These are phyloP conservation scores for Ornithoptera alexandrae DNA, from an alignment of 2,888 invertebrate species.

Conservation along the genomic window DNA sequence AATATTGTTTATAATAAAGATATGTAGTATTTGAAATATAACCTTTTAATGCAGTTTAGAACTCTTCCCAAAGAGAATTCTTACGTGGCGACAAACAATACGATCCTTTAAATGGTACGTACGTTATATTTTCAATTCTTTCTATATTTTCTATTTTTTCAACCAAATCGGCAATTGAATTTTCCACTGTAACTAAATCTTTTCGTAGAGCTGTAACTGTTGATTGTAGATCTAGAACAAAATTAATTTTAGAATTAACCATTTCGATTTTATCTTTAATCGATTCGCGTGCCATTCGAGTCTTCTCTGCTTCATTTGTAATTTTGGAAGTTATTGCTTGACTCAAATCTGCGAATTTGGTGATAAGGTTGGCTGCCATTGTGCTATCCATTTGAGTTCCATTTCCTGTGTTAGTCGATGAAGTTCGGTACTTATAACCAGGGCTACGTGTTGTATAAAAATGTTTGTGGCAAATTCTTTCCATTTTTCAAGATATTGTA, in stretches of 20 bases:
- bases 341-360: constrained; percentile 56
- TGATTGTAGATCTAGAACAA: constrained; percentile 54
- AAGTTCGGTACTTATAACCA: constrained; percentile 66
- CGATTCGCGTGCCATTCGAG: constrained; percentile 46
- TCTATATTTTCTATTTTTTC: constrained; percentile 54
- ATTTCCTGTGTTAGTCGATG: constrained; percentile 65
- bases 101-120: constrained; percentile 4
- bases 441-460: constrained; percentile 61
- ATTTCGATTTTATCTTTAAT: constrained; percentile 53
- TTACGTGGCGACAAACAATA: constrained; percentile 42
- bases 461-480: constrained; percentile 58
- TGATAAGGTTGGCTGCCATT: constrained; percentile 50
- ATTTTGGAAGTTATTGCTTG: constrained; percentile 51
- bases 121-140: constrained; percentile 21
- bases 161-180: constrained; percentile 41
- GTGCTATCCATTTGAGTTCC: constrained; percentile 41
- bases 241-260: constrained; percentile 55
- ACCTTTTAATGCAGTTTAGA: background rate
- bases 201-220: constrained; percentile 47
- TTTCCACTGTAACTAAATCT: constrained; percentile 45
- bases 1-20: background rate
- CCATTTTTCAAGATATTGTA: constrained; percentile 43
- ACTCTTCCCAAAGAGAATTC: constrained; percentile 33
- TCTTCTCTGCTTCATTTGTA: constrained; percentile 46
- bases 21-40: background rate